Percentiles rank a stretch among this genome's conserved stretches.
These are phyloP conservation scores for Brachionus rotundiformis DNA, from an alignment of 1,140 invertebrate species.

Conservation along the genomic window DNA sequence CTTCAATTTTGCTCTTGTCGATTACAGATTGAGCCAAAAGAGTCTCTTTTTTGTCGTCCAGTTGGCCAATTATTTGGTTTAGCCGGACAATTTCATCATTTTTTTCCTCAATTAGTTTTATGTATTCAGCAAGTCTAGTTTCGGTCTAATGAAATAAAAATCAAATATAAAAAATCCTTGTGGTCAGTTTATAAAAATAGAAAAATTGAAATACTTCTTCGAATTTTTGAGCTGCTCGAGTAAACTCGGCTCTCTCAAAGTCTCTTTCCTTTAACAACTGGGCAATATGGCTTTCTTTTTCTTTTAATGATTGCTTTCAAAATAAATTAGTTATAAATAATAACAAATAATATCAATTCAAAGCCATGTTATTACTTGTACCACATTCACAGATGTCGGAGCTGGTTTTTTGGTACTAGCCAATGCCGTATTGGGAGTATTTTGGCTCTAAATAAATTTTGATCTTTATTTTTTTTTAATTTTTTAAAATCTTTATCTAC, in stretches of 20 bases:
- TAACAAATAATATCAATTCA: too few relatives aligned
- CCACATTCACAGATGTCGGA: too few relatives aligned
- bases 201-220: slow-evolving; percentile 65
- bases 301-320: slow-evolving; percentile 86
- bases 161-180: neutral
- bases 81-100: slow-evolving; percentile 61
- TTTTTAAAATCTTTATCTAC: neutral
- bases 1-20: slow-evolving; percentile 73
- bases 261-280: slow-evolving; percentile 83
- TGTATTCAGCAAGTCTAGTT: slow-evolving; percentile 64
- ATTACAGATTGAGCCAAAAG: slow-evolving; percentile 40
- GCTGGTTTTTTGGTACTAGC: too few relatives aligned
- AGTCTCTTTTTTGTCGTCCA: slow-evolving; percentile 76
- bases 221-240: slow-evolving; percentile 72
- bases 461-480: too few relatives aligned
- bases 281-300: slow-evolving; percentile 89
- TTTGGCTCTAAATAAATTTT: too few relatives aligned
- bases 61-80: slow-evolving; percentile 58
- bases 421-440: too few relatives aligned
- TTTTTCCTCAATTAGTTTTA: slow-evolving; percentile 63
- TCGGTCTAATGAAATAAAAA: slow-evolving; percentile 19
- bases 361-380: too few relatives aligned
- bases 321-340: too few relatives aligned
- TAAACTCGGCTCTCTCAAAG: slow-evolving; percentile 79
- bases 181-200: slow-evolving; percentile 58